Conservation (phyloP, 2,797 vertebrate genomes). For the Poecilia picta region DNA sequence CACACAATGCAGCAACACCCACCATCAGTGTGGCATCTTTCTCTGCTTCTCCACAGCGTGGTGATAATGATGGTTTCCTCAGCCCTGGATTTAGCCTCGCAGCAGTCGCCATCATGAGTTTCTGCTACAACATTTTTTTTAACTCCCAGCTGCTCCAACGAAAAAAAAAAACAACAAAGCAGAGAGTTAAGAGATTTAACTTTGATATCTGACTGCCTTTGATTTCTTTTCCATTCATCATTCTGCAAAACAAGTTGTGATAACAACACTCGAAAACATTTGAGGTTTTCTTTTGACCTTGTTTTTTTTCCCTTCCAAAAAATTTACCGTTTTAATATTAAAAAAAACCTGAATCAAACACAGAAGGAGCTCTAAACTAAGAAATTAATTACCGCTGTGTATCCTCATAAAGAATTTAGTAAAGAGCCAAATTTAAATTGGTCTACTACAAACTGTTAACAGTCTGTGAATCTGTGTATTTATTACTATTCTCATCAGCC, state of each 20-base stretch:
- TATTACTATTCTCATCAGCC: not conserved
- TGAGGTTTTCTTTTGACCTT: not conserved
- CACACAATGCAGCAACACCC: constrained; percentile 38
- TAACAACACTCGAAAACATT: not conserved
- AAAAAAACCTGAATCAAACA: not conserved
- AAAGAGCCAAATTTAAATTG: not conserved
- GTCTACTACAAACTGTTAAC: not conserved
- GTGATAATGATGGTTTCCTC: constrained; percentile 65
- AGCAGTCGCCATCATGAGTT: constrained; percentile 53
- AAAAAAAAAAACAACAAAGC: constrained; percentile 15
- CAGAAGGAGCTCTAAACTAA: not conserved
- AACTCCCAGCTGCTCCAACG: constrained; percentile 36
- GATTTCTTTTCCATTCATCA: constrained; percentile 17
- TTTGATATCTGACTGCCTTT: constrained; percentile 17
- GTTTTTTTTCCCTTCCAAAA: not conserved
- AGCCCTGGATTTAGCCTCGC: constrained; percentile 57
- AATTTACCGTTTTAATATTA: too few species aligned
- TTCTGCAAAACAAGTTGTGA: not conserved
- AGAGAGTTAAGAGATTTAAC: constrained; percentile 21
- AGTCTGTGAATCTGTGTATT: too few species aligned
- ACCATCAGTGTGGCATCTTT: constrained; percentile 36
- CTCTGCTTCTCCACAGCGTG: constrained; percentile 37
- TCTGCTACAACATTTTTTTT: constrained; percentile 54
- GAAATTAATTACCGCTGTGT: not conserved
- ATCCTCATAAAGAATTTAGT: not conserved